Conservation (phyloP, 2,888 invertebrate genomes). For the Rugalucina vietnamica region DNA sequence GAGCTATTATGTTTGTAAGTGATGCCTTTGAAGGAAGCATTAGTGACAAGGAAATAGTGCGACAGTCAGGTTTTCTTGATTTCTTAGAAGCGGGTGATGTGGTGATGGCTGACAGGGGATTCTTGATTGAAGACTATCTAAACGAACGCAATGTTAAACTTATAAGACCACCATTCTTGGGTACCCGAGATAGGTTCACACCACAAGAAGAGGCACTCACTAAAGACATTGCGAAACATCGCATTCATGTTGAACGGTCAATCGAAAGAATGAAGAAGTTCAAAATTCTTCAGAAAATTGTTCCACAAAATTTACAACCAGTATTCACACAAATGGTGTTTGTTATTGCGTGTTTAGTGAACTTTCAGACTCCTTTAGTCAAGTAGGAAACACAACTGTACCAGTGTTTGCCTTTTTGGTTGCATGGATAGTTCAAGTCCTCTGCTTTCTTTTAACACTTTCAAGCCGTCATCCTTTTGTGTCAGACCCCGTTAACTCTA, state of each 20-base stretch:
- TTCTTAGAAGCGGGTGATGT: slow-evolving; percentile 50
- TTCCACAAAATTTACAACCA: background rate
- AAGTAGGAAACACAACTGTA: too few relatives aligned
- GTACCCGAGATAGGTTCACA: slow-evolving; percentile 8
- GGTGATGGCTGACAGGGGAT: background rate
- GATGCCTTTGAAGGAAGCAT: background rate
- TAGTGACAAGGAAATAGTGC: slow-evolving; percentile 31
- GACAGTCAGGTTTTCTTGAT: slow-evolving; percentile 49
- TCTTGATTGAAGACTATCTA: background rate
- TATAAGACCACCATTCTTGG: slow-evolving; percentile 28
- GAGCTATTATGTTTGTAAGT: background rate
- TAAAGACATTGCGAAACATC: too few relatives aligned
- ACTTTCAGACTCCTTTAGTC: background rate
- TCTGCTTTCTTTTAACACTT: too few relatives aligned
- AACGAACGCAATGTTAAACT: background rate
- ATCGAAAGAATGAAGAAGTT: slow-evolving; percentile 42
- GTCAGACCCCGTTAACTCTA: too few relatives aligned
- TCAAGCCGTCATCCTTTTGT: too few relatives aligned
- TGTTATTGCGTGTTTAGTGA: slow-evolving; percentile 5
- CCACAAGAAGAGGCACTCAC: slow-evolving; percentile 29
- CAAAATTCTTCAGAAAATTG: slow-evolving; percentile 6
- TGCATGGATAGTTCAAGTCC: too few relatives aligned
- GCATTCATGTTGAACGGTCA: slow-evolving; percentile 38
- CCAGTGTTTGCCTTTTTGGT: too few relatives aligned
- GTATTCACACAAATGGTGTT: slow-evolving; percentile 4